Evolutionary conservation across 2,113 vertebrate species (phyloP).

Genomic region (Eulemur macaco): DNA sequence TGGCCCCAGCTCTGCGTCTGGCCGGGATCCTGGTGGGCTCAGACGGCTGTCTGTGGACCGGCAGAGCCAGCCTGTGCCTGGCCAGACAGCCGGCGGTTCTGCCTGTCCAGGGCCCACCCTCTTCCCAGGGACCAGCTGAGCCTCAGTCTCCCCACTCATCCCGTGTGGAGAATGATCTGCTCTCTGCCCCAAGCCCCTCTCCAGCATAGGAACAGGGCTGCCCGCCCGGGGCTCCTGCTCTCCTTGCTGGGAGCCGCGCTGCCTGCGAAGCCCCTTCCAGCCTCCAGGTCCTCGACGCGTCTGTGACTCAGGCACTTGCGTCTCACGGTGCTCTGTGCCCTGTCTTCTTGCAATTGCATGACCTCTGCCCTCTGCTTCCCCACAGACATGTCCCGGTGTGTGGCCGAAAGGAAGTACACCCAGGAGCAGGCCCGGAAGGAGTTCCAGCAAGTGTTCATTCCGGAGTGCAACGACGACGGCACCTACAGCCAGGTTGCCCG

Average conservation of each 20-base stretch:
- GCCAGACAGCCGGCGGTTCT: fast-evolving
- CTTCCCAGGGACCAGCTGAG: fast-evolving
- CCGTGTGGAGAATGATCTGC: fast-evolving
- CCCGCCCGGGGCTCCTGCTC: no score
- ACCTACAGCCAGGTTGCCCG: conserved; percentile 94
- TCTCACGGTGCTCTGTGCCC: fast-evolving
- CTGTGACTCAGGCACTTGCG: fast-evolving
- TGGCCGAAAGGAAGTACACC: conserved; percentile 97
- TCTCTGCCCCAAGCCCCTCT: fast-evolving
- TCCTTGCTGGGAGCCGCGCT: not conserved
- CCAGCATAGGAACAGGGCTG: not conserved
- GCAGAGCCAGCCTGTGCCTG: fast-evolving
- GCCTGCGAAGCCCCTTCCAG: fast-evolving
- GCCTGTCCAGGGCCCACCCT: fast-evolving
- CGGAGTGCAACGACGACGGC: conserved; percentile 95
- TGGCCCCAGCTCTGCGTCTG: fast-evolving
- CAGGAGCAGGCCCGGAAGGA: conserved; percentile 97
- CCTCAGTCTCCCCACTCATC: fast-evolving
- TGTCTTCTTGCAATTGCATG: not conserved
- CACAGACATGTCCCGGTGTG: conserved; percentile 96
- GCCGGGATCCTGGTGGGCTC: fast-evolving
- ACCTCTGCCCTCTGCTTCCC: conserved; percentile 37
- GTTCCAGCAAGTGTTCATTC: conserved; percentile 96
- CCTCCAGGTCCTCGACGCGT: fast-evolving
- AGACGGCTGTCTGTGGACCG: fast-evolving